Evolutionary conservation across 1,140 invertebrate species (phyloP).

Genomic region (Papilio dardanus): DNA sequence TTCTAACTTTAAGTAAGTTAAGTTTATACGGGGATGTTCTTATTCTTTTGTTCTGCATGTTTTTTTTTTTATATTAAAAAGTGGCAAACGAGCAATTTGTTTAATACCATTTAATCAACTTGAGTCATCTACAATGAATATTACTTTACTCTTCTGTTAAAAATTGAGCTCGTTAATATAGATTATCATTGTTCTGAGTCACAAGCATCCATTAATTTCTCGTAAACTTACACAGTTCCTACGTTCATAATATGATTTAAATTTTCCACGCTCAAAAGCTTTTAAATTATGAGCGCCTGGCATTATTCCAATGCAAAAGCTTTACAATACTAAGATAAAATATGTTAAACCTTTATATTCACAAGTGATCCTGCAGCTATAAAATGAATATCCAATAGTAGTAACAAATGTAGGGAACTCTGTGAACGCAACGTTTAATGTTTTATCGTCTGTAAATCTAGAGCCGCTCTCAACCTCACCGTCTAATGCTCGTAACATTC

Average conservation of each 20-base stretch:
- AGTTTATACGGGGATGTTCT: background rate
- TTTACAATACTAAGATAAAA: conserved; percentile 12
- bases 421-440: conserved; percentile 33
- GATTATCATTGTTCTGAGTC: conserved; percentile 1
- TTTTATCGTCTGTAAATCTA: conserved; percentile 28
- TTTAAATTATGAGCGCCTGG: conserved; percentile 27
- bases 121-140: background rate
- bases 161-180: background rate
- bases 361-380: conserved; percentile 22
- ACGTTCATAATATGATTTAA: conserved; percentile 16
- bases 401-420: conserved; percentile 25
- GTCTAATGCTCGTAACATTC: conserved; percentile 33
- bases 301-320: conserved; percentile 12
- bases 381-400: conserved; percentile 29
- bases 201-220: background rate
- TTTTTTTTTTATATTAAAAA: too few relatives aligned
- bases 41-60: background rate
- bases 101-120: background rate
- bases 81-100: background rate
- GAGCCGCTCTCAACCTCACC: conserved; percentile 30
- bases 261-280: conserved; percentile 8
- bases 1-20: conserved; percentile 9
- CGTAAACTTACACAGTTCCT: background rate
- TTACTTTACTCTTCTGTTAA: background rate
- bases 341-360: conserved; percentile 23